phyloP scores from a whole-genome alignment of 2,888 invertebrate species.

The Brachyptera risi region DNA sequence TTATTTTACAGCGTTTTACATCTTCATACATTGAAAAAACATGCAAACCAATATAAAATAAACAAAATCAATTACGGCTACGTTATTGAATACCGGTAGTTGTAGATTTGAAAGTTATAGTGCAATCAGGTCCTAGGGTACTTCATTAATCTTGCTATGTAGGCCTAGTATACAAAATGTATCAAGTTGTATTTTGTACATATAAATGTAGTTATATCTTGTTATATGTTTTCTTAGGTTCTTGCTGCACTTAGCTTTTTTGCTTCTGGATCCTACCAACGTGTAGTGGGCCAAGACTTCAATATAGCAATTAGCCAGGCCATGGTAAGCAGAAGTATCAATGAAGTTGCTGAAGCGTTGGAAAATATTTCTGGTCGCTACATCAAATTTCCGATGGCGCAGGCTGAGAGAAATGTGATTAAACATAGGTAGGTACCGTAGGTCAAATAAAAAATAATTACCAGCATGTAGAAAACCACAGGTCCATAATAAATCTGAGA shows the following conservation, averaged over 20 bases:
- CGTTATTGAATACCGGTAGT: too few species aligned
- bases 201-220: not conserved
- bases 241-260: conserved; percentile 23
- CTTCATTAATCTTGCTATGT: too few species aligned
- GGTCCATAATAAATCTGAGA: too few species aligned
- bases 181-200: not conserved
- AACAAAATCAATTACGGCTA: too few species aligned
- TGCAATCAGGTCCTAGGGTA: too few species aligned
- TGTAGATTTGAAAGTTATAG: too few species aligned
- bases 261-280: conserved; percentile 23
- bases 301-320: conserved; percentile 13
- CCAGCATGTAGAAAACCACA: too few species aligned
- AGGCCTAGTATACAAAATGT: too few species aligned
- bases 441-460: not conserved
- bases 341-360: conserved; percentile 4
- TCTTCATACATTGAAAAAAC: too few species aligned
- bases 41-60: too few species aligned
- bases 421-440: conserved; percentile 3
- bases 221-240: not conserved
- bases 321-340: conserved; percentile 8
- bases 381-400: conserved; percentile 28
- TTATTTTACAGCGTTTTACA: too few species aligned
- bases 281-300: conserved; percentile 21
- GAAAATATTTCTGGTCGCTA: conserved; percentile 17
- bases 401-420: not conserved